A percentile compares a stretch with the other conserved stretches of the same genome.
These are phyloP conservation scores for Taenioides sp. DNA, from an alignment of 2,797 vertebrate genomes.

Conservation along the genomic window DNA sequence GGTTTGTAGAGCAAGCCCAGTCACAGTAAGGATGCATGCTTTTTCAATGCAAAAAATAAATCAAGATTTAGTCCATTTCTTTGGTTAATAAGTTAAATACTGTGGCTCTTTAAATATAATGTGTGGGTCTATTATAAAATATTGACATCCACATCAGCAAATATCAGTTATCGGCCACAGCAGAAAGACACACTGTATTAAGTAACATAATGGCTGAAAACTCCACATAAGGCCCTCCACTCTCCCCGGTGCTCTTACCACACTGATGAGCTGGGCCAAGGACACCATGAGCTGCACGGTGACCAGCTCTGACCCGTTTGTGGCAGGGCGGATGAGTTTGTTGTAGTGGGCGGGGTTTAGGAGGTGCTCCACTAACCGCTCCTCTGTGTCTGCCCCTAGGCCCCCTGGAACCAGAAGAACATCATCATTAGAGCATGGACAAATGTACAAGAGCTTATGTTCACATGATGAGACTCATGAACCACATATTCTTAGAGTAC, in stretches of 20 bases:
- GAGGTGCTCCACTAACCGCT: slow-evolving; percentile 91
- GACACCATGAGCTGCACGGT: slow-evolving; percentile 97
- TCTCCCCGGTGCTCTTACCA: slow-evolving; percentile 76
- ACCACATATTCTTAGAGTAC: slow-evolving; percentile 3
- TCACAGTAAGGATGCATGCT: too few species aligned
- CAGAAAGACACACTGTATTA: too few species aligned
- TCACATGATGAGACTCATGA: slow-evolving; percentile 32
- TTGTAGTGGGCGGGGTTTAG: slow-evolving; percentile 92
- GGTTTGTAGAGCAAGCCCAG: too few species aligned
- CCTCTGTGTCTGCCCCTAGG: slow-evolving; percentile 89
- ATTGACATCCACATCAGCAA: too few species aligned
- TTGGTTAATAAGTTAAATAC: too few species aligned
- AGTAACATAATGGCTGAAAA: too few species aligned
- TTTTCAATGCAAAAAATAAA: too few species aligned
- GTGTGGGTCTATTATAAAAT: too few species aligned
- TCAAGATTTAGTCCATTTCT: too few species aligned
- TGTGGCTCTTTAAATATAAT: too few species aligned
- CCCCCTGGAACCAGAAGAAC: slow-evolving; percentile 71
- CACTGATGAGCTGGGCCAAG: slow-evolving; percentile 93
- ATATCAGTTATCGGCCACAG: too few species aligned
- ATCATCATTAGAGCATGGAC: background rate
- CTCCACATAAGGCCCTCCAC: too few species aligned
- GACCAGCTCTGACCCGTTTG: slow-evolving; percentile 91
- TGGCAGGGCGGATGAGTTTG: slow-evolving; percentile 94
- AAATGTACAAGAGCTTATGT: background rate